phyloP scores from a whole-genome alignment of 2,888 invertebrate species.

The Lacanobia wlatinum region DNA sequence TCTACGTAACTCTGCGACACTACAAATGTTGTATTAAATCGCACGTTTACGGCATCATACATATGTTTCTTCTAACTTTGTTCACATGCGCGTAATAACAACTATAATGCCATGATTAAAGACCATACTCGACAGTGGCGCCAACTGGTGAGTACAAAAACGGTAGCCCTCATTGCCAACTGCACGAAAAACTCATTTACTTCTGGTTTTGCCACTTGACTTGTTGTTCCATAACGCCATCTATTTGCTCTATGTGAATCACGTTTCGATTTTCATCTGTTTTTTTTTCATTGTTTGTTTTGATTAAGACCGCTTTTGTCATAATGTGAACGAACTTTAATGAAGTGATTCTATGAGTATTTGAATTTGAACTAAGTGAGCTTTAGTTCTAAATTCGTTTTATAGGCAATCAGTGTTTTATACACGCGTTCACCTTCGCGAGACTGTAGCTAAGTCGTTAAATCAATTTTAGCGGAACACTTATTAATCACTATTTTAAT shows the following conservation, averaged over 20 bases:
- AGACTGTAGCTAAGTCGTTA: conserved; percentile 22
- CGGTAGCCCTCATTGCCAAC: too few species aligned
- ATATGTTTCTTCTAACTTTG: too few species aligned
- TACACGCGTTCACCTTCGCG: neutral
- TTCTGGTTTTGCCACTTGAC: neutral
- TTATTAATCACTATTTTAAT: conserved; percentile 38
- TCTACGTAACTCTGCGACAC: too few species aligned
- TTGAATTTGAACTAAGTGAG: neutral
- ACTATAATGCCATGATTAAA: too few species aligned
- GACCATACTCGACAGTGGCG: too few species aligned
- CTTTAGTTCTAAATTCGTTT: conserved; percentile 8
- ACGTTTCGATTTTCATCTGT: conserved; percentile 14
- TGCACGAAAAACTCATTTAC: neutral
- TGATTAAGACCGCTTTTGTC: conserved; percentile 25
- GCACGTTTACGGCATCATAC: too few species aligned
- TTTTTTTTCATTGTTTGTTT: conserved; percentile 18
- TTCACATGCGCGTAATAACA: too few species aligned
- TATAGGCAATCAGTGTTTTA: conserved; percentile 12
- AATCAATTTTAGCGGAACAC: conserved; percentile 29
- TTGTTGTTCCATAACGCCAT: neutral
- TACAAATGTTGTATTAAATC: too few species aligned
- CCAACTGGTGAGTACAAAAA: too few species aligned
- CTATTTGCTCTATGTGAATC: neutral
- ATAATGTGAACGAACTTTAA: conserved; percentile 21
- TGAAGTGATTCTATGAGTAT: conserved; percentile 22